These are phyloP conservation scores for Pollenia angustigena DNA, from an alignment of 2,888 invertebrate genomes.

Conservation along the genomic window DNA sequence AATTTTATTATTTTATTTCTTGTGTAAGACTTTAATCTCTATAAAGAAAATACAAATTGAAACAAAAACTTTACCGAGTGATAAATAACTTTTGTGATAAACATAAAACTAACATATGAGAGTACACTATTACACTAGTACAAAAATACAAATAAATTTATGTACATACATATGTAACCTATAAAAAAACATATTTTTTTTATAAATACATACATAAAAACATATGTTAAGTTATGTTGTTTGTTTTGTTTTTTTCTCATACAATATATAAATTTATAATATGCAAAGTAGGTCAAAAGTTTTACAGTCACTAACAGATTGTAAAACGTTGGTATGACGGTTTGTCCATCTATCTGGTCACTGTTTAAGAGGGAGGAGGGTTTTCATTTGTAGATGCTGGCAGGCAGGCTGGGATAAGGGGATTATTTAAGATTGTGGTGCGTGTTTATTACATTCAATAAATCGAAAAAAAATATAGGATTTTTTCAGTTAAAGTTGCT, in stretches of 20 bases:
- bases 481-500: slow-evolving; percentile 17
- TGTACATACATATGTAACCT: slow-evolving; percentile 33
- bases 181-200: slow-evolving; percentile 50
- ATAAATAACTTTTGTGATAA: slow-evolving; percentile 64
- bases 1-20: background rate
- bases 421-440: slow-evolving; percentile 22
- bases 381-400: background rate
- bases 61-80: slow-evolving; percentile 61
- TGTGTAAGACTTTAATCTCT: slow-evolving; percentile 2
- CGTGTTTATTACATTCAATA: slow-evolving; percentile 64
- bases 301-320: slow-evolving; percentile 45
- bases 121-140: too few relatives aligned
- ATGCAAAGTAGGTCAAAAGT: slow-evolving; percentile 66
- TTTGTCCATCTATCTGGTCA: background rate
- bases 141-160: background rate
- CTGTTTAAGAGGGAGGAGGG: slow-evolving; percentile 23
- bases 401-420: background rate
- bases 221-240: background rate
- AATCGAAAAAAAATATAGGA: slow-evolving; percentile 16
- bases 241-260: background rate
- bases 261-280: slow-evolving; percentile 20
- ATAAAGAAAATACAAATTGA: slow-evolving; percentile 21
- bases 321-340: background rate
- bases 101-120: slow-evolving; percentile 45
- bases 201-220: slow-evolving; percentile 8